Evolutionary conservation across 2,797 vertebrate species (phyloP).

Genomic region (Pangasius djambal): DNA sequence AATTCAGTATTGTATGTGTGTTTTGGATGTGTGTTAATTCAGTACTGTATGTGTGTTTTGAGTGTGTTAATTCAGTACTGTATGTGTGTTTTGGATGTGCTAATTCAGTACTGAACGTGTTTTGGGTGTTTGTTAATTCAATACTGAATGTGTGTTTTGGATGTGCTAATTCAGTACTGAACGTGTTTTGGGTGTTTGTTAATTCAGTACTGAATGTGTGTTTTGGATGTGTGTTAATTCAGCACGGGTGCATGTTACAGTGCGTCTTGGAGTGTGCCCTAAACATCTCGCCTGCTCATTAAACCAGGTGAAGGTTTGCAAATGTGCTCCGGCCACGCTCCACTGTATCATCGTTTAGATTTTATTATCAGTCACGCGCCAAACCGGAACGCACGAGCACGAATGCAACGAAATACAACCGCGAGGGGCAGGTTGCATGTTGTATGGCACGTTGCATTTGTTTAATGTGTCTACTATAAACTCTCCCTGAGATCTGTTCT

Average conservation of each 20-base stretch:
- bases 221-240: not conserved
- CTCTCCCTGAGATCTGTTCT: not conserved
- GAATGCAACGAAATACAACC: not conserved
- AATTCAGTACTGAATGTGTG: not conserved
- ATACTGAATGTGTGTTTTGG: not conserved
- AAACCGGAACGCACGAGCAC: not conserved
- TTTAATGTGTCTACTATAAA: not conserved
- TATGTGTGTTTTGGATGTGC: not conserved
- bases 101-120: not conserved
- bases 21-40: no score
- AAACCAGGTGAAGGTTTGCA: not conserved
- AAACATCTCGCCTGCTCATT: not conserved
- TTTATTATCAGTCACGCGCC: slow-evolving; percentile 10
- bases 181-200: not conserved
- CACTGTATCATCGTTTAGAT: not conserved
- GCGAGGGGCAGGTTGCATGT: no score
- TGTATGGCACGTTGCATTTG: not conserved
- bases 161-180: not conserved
- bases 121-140: not conserved
- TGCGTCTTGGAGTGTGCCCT: not conserved
- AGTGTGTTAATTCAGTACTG: not conserved
- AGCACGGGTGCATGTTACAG: not conserved
- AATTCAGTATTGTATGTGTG: no score
- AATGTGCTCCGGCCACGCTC: not conserved
- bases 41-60: no score